Base-by-base conservation (phyloP, 2,113 vertebrate genomes). In the Enhydra lutris region DNA sequence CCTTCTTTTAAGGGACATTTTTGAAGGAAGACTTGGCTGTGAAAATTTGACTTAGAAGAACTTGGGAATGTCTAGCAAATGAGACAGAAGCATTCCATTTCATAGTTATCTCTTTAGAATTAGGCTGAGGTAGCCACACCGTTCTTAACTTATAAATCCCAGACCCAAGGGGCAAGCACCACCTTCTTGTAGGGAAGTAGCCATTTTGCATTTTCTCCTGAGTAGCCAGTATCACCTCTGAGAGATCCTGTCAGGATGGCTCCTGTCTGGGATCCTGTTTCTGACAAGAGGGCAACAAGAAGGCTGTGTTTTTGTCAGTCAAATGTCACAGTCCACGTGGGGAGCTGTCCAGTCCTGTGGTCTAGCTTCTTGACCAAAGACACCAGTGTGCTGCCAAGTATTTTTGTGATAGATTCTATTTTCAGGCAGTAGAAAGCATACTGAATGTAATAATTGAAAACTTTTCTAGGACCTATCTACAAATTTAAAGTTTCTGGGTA, bases 21-120 rank as follows among this genome's bases (percentile, higher is more conserved):
- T 91, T 84, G 73, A 82, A 94, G 59, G 42, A 47, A 47, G 31
- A 80, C 34, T 65, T 95, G 63, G 26, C 89, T 69, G 18, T 69
- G 67, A 91, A 82, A 73, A 85, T 89, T 61, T 73, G 59, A 92
- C 84, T 92, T 95, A 67, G 52, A 95, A 76, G 42, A 95, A 92
- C 23, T 79, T 90, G 67, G 21, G 45, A 24, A 91, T 76, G 34
- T 71, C 63, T 80, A 81, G 50, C 13, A 91, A 91, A 61, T 31
- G 29, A 57, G 42, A 18, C 23, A 47, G 89, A 84, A 52, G 21
- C 81, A 47, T 29, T 92, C 83, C 47, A 36, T 67, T 79, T 69
- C 57, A 63, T 4, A 74, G 18, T 6, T 21, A 82, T 78, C 20
- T 34, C 78, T 80, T 91, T 57, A 87, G 82, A 94, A 61, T 69